A percentile compares a stretch with the other conserved stretches of the same genome.
These are phyloP conservation scores for Ashinkailepas kermadecensis DNA, from an alignment of 2,888 invertebrate species.

Conservation along the genomic window DNA sequence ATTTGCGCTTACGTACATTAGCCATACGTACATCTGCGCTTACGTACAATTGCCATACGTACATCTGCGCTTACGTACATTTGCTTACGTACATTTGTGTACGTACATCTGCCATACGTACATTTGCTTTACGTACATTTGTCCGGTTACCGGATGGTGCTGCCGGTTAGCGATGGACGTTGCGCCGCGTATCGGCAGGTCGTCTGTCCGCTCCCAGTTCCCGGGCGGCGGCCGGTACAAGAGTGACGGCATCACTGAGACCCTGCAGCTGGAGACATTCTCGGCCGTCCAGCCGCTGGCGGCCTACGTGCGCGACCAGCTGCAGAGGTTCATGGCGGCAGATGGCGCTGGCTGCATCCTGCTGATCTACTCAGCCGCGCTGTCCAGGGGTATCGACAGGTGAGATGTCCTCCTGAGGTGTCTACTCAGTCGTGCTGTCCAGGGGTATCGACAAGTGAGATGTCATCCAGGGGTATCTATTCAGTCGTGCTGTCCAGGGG, in stretches of 20 bases:
- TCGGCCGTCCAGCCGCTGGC: conserved; percentile 37
- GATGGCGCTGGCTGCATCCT: conserved; percentile 41
- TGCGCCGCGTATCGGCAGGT: conserved; percentile 10
- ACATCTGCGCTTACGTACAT: too few relatives aligned
- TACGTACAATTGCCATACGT: too few relatives aligned
- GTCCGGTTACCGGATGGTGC: too few relatives aligned
- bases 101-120: too few relatives aligned
- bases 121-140: too few relatives aligned
- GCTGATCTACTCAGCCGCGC: conserved; percentile 43
- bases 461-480: neutral
- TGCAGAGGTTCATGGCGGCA: conserved; percentile 38
- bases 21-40: too few relatives aligned
- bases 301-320: conserved; percentile 38
- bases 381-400: neutral
- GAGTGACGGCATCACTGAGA: conserved; percentile 36
- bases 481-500: too few relatives aligned
- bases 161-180: too few relatives aligned
- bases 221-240: conserved; percentile 33
- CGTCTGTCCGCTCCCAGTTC: conserved; percentile 32
- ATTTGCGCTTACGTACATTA: too few relatives aligned
- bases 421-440: conserved; percentile 37
- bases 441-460: conserved; percentile 43
- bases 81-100: too few relatives aligned
- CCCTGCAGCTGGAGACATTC: conserved; percentile 37
- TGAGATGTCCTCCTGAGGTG: conserved; percentile 33